A percentile compares a stretch with the other conserved stretches of the same genome.
These are phyloP conservation scores for Dreissena rostriformis DNA, from an alignment of 1,140 invertebrate species.

Conservation along the genomic window DNA sequence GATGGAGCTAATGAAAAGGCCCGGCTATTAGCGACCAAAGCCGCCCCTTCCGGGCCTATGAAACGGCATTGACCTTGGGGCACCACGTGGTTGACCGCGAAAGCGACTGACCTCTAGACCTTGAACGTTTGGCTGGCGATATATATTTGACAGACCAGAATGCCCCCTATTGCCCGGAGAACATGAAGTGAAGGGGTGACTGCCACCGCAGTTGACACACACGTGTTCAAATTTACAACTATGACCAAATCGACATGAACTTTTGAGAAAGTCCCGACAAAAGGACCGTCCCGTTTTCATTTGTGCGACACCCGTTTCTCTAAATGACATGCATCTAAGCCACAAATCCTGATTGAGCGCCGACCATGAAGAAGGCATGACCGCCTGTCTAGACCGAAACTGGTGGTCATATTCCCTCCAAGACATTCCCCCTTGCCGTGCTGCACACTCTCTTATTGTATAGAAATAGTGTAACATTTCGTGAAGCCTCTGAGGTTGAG, in stretches of 20 bases:
- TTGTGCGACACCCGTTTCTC: not conserved
- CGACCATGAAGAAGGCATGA: not conserved
- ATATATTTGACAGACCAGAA: not conserved
- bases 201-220: not conserved
- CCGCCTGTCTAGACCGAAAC: slow-evolving; percentile 1
- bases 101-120: not conserved
- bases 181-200: not conserved
- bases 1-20: not conserved
- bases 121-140: not conserved
- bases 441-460: slow-evolving; percentile 5
- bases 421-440: slow-evolving; percentile 1
- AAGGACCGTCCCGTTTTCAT: too few relatives aligned
- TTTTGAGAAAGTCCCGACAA: too few relatives aligned
- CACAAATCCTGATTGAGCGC: not conserved
- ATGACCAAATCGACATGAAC: not conserved
- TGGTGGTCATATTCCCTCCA: slow-evolving; percentile 9
- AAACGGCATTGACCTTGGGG: not conserved
- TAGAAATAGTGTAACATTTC: slow-evolving; percentile 12
- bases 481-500: not conserved
- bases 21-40: too few relatives aligned
- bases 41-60: not conserved
- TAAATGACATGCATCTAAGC: not conserved
- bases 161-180: not conserved
- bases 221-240: not conserved
- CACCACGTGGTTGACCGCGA: not conserved